These are phyloP conservation scores for Collichthys lucidus DNA, from an alignment of 2,113 vertebrate genomes.

Conservation along the genomic window DNA sequence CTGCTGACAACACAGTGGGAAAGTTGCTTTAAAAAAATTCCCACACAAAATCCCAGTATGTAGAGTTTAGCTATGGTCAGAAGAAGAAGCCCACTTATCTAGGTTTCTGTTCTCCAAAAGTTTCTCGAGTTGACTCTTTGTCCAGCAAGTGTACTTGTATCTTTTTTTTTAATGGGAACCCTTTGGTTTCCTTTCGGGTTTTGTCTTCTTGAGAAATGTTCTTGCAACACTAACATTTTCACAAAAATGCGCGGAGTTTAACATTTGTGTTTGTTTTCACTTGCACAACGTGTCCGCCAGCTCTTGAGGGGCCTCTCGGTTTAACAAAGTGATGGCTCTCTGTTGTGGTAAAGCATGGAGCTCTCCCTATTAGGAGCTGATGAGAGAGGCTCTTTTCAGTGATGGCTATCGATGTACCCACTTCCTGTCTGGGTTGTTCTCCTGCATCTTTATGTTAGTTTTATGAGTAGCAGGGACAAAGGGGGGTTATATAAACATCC, in stretches of 20 bases:
- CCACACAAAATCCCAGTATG: slow-evolving; percentile 21
- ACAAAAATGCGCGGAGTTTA: not conserved
- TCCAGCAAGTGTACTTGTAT: too few relatives aligned
- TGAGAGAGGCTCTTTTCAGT: slow-evolving; percentile 67
- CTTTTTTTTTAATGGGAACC: not conserved
- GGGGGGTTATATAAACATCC: slow-evolving; percentile 76
- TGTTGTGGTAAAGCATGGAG: slow-evolving; percentile 33
- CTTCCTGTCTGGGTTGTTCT: slow-evolving; percentile 69
- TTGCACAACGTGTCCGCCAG: slow-evolving; percentile 11
- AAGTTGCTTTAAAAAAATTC: slow-evolving; percentile 23
- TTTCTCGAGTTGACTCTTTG: not conserved
- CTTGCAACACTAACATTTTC: slow-evolving; percentile 23
- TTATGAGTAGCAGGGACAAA: slow-evolving; percentile 50
- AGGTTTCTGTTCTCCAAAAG: slow-evolving; percentile 63
- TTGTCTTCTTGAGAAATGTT: slow-evolving; percentile 5
- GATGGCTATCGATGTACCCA: slow-evolving; percentile 46
- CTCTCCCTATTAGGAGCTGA: slow-evolving; percentile 46
- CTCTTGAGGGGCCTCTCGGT: slow-evolving; percentile 15
- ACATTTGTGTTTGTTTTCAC: slow-evolving; percentile 29
- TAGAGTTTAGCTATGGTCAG: not conserved
- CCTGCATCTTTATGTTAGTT: slow-evolving; percentile 64
- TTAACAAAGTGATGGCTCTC: slow-evolving; percentile 24
- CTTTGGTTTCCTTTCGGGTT: not conserved
- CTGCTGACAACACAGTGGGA: not conserved
- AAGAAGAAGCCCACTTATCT: slow-evolving; percentile 12